Conservation (phyloP, 2,113 vertebrate genomes). For the Phrynocephalus versicolor region DNA sequence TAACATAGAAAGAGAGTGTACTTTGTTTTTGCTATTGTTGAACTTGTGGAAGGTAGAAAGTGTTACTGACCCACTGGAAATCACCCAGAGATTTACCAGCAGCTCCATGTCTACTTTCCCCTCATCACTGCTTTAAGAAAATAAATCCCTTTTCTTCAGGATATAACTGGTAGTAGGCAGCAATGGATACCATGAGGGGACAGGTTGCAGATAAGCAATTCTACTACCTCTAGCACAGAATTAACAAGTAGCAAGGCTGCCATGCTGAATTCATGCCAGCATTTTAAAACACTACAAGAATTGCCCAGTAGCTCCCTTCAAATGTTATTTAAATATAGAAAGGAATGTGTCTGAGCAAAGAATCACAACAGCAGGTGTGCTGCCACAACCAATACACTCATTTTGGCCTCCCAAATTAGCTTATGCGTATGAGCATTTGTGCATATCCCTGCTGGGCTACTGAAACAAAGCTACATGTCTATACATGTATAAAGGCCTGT, state of each 20-base stretch:
- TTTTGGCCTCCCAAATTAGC: not conserved
- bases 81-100: not conserved
- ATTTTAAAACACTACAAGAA: not conserved
- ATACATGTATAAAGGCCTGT: not conserved
- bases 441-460: not conserved
- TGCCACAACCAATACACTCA: not conserved
- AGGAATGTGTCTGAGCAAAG: not conserved
- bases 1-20: not conserved
- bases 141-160: not conserved
- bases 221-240: not conserved
- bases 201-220: not conserved
- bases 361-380: not conserved
- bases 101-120: not conserved
- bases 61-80: not conserved
- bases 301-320: not conserved
- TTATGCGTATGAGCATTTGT: too few species aligned
- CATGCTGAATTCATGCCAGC: not conserved
- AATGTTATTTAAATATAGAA: not conserved
- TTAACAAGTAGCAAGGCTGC: not conserved
- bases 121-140: not conserved
- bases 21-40: not conserved
- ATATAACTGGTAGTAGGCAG: not conserved
- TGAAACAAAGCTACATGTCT: not conserved
- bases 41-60: not conserved
- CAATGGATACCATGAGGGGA: not conserved